These are phyloP conservation scores for Andricus grossulariae DNA, from an alignment of 1,140 invertebrate species.

Conservation along the genomic window DNA sequence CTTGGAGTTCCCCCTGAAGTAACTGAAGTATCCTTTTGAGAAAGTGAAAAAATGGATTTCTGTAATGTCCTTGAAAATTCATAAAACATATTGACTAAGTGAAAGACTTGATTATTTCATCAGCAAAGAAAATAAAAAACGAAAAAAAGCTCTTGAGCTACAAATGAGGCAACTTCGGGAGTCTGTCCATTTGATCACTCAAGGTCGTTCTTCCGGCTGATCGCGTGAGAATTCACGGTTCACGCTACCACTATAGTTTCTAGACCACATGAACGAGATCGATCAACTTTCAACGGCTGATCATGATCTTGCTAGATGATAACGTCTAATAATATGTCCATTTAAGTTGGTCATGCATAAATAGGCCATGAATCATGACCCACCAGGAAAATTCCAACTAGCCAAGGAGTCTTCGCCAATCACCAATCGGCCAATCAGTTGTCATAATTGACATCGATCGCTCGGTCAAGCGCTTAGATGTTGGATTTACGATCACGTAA, in stretches of 20 bases:
- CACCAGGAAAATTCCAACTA: background rate
- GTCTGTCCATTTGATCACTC: too few species aligned
- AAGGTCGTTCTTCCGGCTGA: background rate
- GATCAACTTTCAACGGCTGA: background rate
- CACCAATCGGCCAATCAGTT: background rate
- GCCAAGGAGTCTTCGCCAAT: background rate
- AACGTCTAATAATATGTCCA: conserved; percentile 4
- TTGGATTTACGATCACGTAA: background rate
- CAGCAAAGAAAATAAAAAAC: too few species aligned
- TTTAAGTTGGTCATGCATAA: background rate
- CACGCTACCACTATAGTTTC: background rate
- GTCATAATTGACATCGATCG: background rate
- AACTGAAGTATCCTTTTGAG: too few species aligned
- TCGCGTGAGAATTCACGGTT: background rate
- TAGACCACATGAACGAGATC: background rate
- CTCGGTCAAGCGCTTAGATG: background rate
- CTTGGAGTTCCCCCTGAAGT: too few species aligned
- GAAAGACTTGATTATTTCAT: too few species aligned
- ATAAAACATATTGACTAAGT: too few species aligned
- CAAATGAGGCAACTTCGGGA: too few species aligned
- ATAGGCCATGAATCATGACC: conserved; percentile 17
- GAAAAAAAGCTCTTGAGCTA: too few species aligned
- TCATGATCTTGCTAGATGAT: background rate
- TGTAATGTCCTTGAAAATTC: too few species aligned
- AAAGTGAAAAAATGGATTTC: too few species aligned